phyloP scores from a whole-genome alignment of 2,797 vertebrate genomes.

The Syndactyla subalaris region DNA sequence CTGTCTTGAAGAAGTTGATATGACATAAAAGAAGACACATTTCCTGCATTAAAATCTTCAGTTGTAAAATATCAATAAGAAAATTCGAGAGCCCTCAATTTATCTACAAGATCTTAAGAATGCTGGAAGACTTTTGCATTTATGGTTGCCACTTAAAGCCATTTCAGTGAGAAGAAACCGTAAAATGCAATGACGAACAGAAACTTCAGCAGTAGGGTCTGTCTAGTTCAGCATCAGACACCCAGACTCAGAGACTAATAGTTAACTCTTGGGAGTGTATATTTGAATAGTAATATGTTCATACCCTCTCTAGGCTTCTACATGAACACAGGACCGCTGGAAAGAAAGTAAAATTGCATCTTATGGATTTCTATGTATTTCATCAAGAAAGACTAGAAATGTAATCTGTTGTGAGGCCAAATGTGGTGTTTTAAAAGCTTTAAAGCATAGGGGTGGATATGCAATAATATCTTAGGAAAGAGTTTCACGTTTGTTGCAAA shows the following conservation, averaged over 20 bases:
- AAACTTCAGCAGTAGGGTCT: background rate
- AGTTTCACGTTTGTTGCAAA: fast-evolving
- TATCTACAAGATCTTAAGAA: background rate
- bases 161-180: background rate
- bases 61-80: background rate
- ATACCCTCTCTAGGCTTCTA: background rate
- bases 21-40: background rate
- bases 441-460: background rate
- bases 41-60: background rate
- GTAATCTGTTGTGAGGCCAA: background rate
- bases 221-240: background rate
- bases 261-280: background rate
- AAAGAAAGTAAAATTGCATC: background rate
- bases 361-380: background rate
- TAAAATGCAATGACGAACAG: background rate
- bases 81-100: background rate
- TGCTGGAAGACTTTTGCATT: background rate
- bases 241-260: background rate
- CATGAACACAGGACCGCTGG: background rate
- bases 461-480: background rate
- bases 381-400: background rate
- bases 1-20: background rate
- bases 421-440: background rate
- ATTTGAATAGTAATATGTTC: background rate
- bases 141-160: background rate